Evolutionary conservation across 2,888 invertebrate genomes (phyloP).

Genomic region (Hybos culiciformis): DNA sequence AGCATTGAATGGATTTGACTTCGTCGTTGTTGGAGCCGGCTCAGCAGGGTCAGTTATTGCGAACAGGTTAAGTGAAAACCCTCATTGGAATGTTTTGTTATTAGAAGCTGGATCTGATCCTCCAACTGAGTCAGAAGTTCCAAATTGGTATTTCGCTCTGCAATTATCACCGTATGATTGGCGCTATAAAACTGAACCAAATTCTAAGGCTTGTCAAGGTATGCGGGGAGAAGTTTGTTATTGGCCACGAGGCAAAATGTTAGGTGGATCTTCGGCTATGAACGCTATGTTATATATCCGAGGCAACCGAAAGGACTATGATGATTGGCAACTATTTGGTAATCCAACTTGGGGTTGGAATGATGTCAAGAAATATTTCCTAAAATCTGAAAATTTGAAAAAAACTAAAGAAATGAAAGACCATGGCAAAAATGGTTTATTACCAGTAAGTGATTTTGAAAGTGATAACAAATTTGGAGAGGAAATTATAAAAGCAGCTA

Average conservation of each 20-base stretch:
- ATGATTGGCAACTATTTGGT: conserved; percentile 46
- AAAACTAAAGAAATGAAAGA: conserved; percentile 17
- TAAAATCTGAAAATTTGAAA: conserved; percentile 64
- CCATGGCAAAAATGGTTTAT: conserved; percentile 25
- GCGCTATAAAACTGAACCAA: conserved; percentile 25
- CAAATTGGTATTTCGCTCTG: conserved; percentile 18
- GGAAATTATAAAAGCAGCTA: conserved; percentile 34
- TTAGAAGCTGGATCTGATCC: conserved; percentile 41
- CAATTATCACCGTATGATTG: conserved; percentile 22
- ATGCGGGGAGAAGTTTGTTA: conserved; percentile 29
- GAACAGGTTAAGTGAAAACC: conserved; percentile 36
- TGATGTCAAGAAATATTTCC: conserved; percentile 64
- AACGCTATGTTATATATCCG: conserved; percentile 53
- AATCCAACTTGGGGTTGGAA: conserved; percentile 58
- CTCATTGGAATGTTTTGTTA: conserved; percentile 34
- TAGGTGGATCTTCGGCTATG: conserved; percentile 51
- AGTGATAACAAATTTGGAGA: conserved; percentile 26
- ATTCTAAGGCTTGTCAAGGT: conserved; percentile 19
- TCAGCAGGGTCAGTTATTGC: conserved; percentile 39
- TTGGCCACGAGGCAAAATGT: conserved; percentile 45
- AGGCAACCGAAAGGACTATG: conserved; percentile 50
- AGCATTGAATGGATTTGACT: conserved; percentile 29
- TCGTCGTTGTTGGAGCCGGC: conserved; percentile 39
- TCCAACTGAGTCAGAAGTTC: conserved; percentile 32
- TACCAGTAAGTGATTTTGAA: conserved; percentile 33